Evolutionary conservation across 2,888 invertebrate species (phyloP).

Genomic region (Mesorhabditis spiculigera): DNA sequence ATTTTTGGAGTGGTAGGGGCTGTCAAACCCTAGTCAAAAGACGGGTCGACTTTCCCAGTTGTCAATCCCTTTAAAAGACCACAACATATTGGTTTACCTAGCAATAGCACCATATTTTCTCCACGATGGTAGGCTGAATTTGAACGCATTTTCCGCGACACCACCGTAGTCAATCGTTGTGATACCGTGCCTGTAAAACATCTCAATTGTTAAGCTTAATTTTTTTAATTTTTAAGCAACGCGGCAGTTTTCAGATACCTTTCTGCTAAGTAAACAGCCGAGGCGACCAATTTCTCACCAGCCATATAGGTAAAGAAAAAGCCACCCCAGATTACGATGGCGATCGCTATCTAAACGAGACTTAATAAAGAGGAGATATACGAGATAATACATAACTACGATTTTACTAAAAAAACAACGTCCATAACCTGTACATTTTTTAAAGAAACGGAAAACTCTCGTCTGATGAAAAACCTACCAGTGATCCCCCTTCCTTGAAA

Average conservation of each 20-base stretch:
- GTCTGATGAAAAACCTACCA: no score
- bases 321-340: neutral
- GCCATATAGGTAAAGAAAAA: neutral
- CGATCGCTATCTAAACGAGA: neutral
- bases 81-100: no score
- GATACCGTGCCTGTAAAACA: neutral
- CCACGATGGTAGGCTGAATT: neutral
- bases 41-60: no score
- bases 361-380: no score
- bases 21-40: no score
- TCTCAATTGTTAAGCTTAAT: neutral
- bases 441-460: no score
- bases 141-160: neutral
- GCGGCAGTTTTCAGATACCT: neutral
- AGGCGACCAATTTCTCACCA: neutral
- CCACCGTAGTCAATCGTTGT: neutral
- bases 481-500: no score
- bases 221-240: no score
- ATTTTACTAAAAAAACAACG: no score
- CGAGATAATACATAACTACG: no score
- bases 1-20: neutral
- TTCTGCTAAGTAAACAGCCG: neutral
- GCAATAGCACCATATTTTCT: neutral
- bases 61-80: no score
- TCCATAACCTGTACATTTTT: no score